Conservation (phyloP, 2,113 vertebrate genomes). For the Pogona vitticeps region DNA sequence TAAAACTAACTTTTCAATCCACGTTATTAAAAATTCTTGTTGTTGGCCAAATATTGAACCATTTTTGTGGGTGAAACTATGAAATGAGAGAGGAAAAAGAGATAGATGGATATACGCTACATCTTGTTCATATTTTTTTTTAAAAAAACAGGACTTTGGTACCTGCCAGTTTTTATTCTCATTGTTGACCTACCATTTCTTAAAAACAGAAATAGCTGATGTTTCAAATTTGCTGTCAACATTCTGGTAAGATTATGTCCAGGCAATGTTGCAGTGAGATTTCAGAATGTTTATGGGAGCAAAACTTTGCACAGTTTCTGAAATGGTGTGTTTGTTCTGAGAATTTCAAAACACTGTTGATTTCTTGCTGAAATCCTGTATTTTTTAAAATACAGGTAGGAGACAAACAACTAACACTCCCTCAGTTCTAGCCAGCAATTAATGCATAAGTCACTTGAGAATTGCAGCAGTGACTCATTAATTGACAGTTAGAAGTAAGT, state of each 20-base stretch:
- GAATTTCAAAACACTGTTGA: neutral
- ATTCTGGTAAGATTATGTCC: neutral
- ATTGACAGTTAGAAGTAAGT: too few relatives aligned
- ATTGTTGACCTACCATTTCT: neutral
- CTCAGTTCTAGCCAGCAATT: too few relatives aligned
- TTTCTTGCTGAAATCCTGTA: neutral
- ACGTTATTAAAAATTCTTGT: neutral
- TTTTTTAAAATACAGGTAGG: neutral
- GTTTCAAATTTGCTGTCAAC: neutral
- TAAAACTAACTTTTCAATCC: slow-evolving; percentile 27
- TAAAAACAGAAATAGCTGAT: neutral
- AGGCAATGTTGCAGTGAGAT: neutral
- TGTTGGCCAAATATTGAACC: neutral
- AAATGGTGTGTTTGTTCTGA: slow-evolving; percentile 1
- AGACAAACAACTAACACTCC: too few relatives aligned
- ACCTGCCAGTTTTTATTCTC: neutral
- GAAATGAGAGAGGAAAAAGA: neutral
- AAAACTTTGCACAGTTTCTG: neutral
- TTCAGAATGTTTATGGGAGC: neutral
- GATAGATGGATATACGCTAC: neutral
- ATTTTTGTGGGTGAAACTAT: neutral
- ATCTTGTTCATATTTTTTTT: neutral
- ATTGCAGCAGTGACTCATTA: too few relatives aligned
- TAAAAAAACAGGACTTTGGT: neutral
- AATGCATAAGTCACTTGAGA: too few relatives aligned